Evolutionary conservation across 1,140 invertebrate genomes (phyloP).

Genomic region (Diabrotica undecimpunctata): DNA sequence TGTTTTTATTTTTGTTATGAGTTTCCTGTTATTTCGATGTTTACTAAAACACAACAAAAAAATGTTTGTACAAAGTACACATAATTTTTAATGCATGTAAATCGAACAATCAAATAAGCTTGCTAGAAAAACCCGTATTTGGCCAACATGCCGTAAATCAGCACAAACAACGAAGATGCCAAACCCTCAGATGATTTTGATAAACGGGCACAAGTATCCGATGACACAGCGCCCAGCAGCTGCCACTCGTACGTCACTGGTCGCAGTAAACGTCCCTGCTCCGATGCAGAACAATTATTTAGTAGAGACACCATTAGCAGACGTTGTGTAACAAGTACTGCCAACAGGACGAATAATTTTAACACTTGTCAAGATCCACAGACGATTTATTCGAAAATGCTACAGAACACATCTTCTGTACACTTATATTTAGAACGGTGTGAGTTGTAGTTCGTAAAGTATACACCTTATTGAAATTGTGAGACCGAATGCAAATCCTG

Average conservation of each 20-base stretch:
- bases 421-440: neutral
- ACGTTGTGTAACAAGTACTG: constrained; percentile 26
- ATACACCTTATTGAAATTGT: no score
- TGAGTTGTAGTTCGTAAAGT: neutral
- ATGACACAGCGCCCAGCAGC: constrained; percentile 11
- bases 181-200: neutral
- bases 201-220: neutral
- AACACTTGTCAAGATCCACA: constrained; percentile 27
- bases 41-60: no score
- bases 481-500: no score
- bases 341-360: constrained; percentile 30
- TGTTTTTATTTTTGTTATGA: no score
- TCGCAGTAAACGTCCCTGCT: constrained; percentile 21
- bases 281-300: constrained; percentile 27
- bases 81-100: no score
- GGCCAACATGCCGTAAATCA: neutral
- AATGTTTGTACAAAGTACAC: no score
- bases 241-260: constrained; percentile 25
- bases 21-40: no score
- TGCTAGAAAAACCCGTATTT: no score
- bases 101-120: no score
- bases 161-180: neutral
- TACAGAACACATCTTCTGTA: neutral
- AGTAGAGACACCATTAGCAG: constrained; percentile 25
- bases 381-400: constrained; percentile 23